These are phyloP conservation scores for Noctua pronuba DNA, from an alignment of 2,888 invertebrate genomes.

Conservation along the genomic window DNA sequence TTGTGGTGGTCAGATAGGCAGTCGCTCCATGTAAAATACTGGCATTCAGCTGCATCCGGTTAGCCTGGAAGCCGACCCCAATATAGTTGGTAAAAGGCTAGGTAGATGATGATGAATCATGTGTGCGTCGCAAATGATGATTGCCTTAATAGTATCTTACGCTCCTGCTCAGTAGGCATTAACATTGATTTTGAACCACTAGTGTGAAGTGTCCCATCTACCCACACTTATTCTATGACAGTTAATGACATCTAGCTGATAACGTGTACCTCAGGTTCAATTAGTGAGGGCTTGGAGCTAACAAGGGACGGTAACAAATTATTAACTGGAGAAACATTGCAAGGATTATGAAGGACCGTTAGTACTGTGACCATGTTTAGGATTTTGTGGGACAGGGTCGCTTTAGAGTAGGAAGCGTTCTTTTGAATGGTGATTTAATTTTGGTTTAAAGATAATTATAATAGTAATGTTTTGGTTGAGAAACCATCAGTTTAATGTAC, in stretches of 20 bases:
- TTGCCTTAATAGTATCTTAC: background rate
- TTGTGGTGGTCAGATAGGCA: no score
- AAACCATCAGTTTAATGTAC: background rate
- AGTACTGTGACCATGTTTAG: slow-evolving; percentile 22
- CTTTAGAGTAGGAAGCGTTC: background rate
- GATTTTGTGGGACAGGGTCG: slow-evolving; percentile 4
- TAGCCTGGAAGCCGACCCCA: no score
- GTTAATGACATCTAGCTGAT: slow-evolving; percentile 32
- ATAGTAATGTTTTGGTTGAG: no score
- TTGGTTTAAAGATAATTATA: background rate
- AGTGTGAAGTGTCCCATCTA: slow-evolving; percentile 13
- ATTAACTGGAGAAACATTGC: slow-evolving; percentile 33
- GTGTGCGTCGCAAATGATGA: background rate
- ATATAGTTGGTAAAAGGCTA: no score
- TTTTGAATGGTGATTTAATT: background rate
- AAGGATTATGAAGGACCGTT: slow-evolving; percentile 30
- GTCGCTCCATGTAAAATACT: no score
- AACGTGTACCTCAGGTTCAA: slow-evolving; percentile 41
- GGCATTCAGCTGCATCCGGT: no score
- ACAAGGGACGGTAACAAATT: slow-evolving; percentile 50
- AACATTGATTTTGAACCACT: background rate
- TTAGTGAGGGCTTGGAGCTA: slow-evolving; percentile 47
- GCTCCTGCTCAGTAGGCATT: background rate
- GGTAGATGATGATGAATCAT: no score
- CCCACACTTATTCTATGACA: slow-evolving; percentile 4